phyloP scores from a whole-genome alignment of 2,888 invertebrate species.

The Didymodactylos carnosus region DNA sequence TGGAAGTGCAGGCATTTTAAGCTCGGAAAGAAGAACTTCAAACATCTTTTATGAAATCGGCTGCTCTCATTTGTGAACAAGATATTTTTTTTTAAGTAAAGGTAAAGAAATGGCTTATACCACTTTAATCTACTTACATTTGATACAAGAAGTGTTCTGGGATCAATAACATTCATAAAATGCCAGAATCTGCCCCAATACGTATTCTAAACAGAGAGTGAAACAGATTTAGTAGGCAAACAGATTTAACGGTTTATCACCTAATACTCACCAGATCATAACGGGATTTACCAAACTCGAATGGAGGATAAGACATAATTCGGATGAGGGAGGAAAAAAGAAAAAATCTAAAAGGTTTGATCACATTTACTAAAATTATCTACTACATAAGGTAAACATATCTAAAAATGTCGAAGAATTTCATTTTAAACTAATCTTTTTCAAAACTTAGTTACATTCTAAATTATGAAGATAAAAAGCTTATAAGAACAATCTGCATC shows the following conservation, averaged over 20 bases:
- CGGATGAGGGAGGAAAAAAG: no score
- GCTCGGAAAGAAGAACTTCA: background rate
- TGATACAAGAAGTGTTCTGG: slow-evolving; percentile 34
- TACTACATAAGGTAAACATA: no score
- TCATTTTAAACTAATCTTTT: no score
- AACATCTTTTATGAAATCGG: background rate
- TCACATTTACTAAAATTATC: no score
- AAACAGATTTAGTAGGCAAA: background rate
- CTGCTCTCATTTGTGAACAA: no score
- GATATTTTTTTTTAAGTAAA: slow-evolving; percentile 11
- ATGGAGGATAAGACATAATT: slow-evolving; percentile 14
- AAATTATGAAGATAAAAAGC: no score
- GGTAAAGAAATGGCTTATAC: no score
- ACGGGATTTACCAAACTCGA: slow-evolving; percentile 15
- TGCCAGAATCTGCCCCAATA: slow-evolving; percentile 35
- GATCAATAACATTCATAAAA: slow-evolving; percentile 37
- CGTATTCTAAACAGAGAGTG: slow-evolving; percentile 21
- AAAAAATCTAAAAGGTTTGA: no score
- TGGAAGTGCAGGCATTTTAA: background rate
- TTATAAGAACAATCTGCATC: no score
- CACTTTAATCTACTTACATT: slow-evolving; percentile 24
- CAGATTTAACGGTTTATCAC: background rate
- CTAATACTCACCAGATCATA: slow-evolving; percentile 15
- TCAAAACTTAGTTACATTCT: no score
- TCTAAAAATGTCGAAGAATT: no score